phyloP scores from a whole-genome alignment of 2,888 invertebrate species.

The Phoenoteleia sp. region DNA sequence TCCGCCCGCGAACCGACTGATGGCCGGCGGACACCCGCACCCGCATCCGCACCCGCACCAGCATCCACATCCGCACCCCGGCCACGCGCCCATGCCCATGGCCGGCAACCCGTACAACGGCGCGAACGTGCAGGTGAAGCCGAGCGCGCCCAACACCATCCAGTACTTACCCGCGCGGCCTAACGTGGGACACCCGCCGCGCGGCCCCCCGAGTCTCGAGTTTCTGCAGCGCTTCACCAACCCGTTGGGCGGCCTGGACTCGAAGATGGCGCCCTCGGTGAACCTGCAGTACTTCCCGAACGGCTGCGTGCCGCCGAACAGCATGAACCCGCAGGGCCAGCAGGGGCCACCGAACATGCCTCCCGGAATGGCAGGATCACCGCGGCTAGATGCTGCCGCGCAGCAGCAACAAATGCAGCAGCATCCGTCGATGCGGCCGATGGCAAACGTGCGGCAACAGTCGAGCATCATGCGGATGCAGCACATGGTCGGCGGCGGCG shows the following conservation, averaged over 20 bases:
- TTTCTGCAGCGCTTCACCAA: slow-evolving; percentile 96
- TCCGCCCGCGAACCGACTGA: slow-evolving; percentile 76
- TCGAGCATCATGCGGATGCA: slow-evolving; percentile 85
- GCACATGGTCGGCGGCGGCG: slow-evolving; percentile 85
- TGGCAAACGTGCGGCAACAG: slow-evolving; percentile 86
- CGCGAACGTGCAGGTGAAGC: slow-evolving; percentile 97
- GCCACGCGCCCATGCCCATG: slow-evolving; percentile 77
- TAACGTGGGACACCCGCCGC: slow-evolving; percentile 92
- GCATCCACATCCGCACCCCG: slow-evolving; percentile 73
- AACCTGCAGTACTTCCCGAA: slow-evolving; percentile 92
- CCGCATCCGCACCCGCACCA: slow-evolving; percentile 72
- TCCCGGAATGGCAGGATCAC: slow-evolving; percentile 78
- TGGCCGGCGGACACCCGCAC: slow-evolving; percentile 77
- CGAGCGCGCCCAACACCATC: slow-evolving; percentile 99
- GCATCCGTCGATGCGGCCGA: slow-evolving; percentile 85
- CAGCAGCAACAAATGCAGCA: slow-evolving; percentile 85
- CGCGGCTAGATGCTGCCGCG: slow-evolving; percentile 83
- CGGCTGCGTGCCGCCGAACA: slow-evolving; percentile 88
- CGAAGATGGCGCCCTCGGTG: slow-evolving; percentile 90
- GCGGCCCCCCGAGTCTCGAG: slow-evolving; percentile 95
- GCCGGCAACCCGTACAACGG: slow-evolving; percentile 89
- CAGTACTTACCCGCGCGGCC: slow-evolving; percentile 98
- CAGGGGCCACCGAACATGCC: too few species aligned
- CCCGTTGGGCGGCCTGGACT: slow-evolving; percentile 91
- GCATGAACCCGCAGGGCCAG: slow-evolving; percentile 85